Percentiles rank a stretch among this genome's conserved stretches.
These are phyloP conservation scores for Talpa occidentalis DNA, from an alignment of 2,113 vertebrate species.

Conservation along the genomic window DNA sequence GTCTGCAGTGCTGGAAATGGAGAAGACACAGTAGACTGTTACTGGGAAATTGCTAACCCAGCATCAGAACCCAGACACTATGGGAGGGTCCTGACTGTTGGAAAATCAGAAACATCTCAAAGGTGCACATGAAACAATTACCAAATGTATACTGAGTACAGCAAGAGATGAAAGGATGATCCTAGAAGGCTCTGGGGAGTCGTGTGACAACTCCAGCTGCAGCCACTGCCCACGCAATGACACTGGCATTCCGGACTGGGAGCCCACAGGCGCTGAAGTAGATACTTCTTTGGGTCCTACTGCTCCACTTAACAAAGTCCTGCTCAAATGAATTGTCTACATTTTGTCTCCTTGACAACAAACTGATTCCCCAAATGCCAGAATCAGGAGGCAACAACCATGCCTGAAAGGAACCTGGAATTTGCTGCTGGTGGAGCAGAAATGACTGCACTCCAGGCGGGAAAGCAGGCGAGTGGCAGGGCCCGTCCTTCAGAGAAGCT, in stretches of 20 bases:
- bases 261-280: background rate
- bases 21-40: accelerated
- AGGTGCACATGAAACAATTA: background rate
- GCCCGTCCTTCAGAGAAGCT: background rate
- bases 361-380: background rate
- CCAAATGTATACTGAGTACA: background rate
- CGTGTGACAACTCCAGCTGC: accelerated
- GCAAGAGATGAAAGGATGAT: background rate
- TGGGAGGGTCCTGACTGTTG: too few relatives aligned
- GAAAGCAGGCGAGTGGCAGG: background rate
- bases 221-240: background rate
- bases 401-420: conserved; percentile 22
- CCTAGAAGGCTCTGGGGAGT: background rate
- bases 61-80: background rate
- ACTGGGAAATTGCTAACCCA: too few relatives aligned
- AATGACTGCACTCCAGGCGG: background rate
- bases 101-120: background rate
- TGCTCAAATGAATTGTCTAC: conserved; percentile 20
- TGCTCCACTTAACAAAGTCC: background rate
- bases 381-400: background rate
- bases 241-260: background rate
- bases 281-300: background rate
- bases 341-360: conserved; percentile 64
- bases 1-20: background rate
- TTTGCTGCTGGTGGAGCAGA: background rate